These are phyloP conservation scores for Datnioides undecimradiatus DNA, from an alignment of 2,113 vertebrate species.

Conservation along the genomic window DNA sequence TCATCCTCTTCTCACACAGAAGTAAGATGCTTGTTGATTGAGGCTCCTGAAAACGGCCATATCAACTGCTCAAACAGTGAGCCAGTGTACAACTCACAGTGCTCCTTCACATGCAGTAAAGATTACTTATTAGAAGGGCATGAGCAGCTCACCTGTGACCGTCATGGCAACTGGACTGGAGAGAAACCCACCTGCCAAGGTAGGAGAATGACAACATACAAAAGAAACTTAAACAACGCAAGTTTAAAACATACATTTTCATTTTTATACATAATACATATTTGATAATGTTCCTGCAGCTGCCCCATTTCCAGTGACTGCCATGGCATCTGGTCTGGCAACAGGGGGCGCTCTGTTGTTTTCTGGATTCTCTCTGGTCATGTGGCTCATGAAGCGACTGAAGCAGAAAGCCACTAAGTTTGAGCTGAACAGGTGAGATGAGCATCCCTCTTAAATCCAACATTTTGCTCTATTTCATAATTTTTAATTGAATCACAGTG, in stretches of 20 bases:
- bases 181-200: conserved; percentile 74
- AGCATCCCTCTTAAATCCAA: not conserved
- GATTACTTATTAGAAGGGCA: conserved; percentile 61
- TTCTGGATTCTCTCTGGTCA: conserved; percentile 44
- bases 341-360: conserved; percentile 49
- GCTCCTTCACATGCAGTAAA: conserved; percentile 75
- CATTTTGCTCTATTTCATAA: not conserved
- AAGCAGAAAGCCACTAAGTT: conserved; percentile 72
- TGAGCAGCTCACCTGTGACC: conserved; percentile 65
- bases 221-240: not conserved
- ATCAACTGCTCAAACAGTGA: conserved; percentile 72
- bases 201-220: conserved; percentile 59
- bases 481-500: not conserved
- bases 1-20: conserved; percentile 46
- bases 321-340: conserved; percentile 32
- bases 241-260: not conserved
- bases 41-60: conserved; percentile 59
- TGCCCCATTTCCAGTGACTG: not conserved
- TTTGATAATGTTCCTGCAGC: conserved; percentile 56
- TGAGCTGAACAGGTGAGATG: conserved; percentile 79
- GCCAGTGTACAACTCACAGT: conserved; percentile 60
- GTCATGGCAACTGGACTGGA: conserved; percentile 77
- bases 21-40: conserved; percentile 64
- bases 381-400: conserved; percentile 74
- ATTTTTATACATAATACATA: too few relatives aligned